Evolutionary conservation across 2,888 invertebrate genomes (phyloP).

Genomic region (Dasysyrphus albostriatus): DNA sequence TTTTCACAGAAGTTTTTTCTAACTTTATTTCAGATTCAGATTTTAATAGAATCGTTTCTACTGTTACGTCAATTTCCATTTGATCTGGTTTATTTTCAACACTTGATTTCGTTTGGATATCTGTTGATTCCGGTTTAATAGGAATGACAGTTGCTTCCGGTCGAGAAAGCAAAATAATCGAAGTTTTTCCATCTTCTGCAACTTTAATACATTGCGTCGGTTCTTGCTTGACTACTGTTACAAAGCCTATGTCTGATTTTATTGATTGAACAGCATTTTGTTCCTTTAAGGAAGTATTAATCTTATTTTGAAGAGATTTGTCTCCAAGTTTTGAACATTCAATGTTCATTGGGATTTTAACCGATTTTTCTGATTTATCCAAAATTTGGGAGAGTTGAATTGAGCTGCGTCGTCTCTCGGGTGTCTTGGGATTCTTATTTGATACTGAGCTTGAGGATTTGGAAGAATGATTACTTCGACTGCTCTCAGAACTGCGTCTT

Average conservation of each 20-base stretch:
- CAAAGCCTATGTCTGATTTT: constrained; percentile 15
- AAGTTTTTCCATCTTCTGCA: constrained; percentile 1
- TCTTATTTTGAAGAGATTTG: constrained; percentile 26
- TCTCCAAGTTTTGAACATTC: constrained; percentile 39
- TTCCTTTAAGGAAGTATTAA: neutral
- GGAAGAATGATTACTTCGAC: constrained; percentile 80
- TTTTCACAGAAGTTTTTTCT: neutral
- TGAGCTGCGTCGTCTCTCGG: constrained; percentile 40
- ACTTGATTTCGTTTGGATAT: neutral
- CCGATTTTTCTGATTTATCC: constrained; percentile 36
- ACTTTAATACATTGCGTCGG: neutral
- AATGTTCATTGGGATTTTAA: constrained; percentile 7
- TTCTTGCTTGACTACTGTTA: constrained; percentile 33
- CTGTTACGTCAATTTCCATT: constrained; percentile 34
- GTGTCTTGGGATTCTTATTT: constrained; percentile 54
- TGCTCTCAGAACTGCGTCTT: constrained; percentile 81
- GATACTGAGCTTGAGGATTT: constrained; percentile 69
- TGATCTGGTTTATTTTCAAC: constrained; percentile 18
- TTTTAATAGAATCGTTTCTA: constrained; percentile 42
- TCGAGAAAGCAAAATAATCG: neutral
- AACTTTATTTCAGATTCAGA: constrained; percentile 21
- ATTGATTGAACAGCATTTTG: neutral
- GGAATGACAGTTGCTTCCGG: neutral
- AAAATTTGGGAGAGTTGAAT: constrained; percentile 37
- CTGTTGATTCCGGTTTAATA: neutral